These are phyloP conservation scores for Dicrurus megarhynchus DNA, from an alignment of 2,113 vertebrate genomes.

Conservation along the genomic window DNA sequence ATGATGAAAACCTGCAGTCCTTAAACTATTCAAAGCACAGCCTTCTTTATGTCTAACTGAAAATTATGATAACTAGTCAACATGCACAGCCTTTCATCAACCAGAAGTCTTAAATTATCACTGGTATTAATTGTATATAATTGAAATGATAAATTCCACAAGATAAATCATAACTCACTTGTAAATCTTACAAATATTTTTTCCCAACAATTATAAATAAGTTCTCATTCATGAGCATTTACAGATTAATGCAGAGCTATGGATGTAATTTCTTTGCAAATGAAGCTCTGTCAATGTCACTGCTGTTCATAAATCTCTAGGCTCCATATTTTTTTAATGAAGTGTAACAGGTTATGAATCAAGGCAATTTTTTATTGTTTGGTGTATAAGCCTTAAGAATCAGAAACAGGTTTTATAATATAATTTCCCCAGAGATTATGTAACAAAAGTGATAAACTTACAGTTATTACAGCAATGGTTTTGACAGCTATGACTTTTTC, in stretches of 20 bases:
- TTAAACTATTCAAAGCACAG: neutral
- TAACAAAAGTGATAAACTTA: constrained; percentile 16
- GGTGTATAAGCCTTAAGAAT: neutral
- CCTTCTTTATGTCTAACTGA: neutral
- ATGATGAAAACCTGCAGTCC: neutral
- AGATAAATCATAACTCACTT: constrained; percentile 5
- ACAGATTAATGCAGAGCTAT: neutral
- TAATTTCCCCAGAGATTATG: neutral
- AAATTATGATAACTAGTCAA: neutral
- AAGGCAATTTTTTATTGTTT: neutral
- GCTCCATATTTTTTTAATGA: neutral
- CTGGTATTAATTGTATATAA: constrained; percentile 33
- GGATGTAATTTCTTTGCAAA: constrained; percentile 27
- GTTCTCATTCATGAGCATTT: neutral
- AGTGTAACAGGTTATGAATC: neutral
- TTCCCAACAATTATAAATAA: constrained; percentile 15
- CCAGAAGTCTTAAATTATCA: neutral
- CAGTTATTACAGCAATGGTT: neutral
- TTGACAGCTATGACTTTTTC: neutral
- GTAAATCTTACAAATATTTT: constrained; percentile 8
- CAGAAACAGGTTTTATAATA: neutral
- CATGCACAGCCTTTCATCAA: neutral
- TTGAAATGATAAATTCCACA: neutral
- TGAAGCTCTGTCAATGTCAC: neutral
- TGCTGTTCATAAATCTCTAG: constrained; percentile 4